phyloP scores from a whole-genome alignment of 1,140 invertebrate genomes.

The Maconellicoccus hirsutus region DNA sequence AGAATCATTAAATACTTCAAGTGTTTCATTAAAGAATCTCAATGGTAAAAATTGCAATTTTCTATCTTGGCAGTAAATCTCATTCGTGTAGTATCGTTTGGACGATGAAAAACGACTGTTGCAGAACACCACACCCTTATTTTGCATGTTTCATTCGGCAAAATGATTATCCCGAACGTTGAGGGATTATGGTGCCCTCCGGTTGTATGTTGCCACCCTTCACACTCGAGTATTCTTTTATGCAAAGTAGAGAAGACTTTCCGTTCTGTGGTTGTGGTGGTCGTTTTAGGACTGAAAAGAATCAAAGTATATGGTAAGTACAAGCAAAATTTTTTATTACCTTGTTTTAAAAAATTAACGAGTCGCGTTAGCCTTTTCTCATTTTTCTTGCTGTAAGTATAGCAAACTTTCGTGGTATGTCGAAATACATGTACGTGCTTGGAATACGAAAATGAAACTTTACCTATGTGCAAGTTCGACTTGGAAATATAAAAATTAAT shows the following conservation, averaged over 20 bases:
- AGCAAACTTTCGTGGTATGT: too few relatives aligned
- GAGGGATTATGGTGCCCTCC: background rate
- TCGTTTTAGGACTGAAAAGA: background rate
- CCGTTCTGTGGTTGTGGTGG: conserved; percentile 1
- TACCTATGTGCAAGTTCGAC: too few relatives aligned
- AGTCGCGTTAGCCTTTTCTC: too few relatives aligned
- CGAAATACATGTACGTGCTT: too few relatives aligned
- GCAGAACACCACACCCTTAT: conserved; percentile 18
- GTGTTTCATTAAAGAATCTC: background rate
- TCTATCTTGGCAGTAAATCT: background rate
- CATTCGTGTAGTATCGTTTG: background rate
- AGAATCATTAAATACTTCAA: too few relatives aligned
- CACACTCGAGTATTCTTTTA: conserved; percentile 8
- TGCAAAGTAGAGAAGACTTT: background rate
- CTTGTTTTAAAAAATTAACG: too few relatives aligned
- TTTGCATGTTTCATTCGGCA: conserved; percentile 21
- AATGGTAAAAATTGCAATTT: conserved; percentile 4
- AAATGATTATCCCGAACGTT: conserved; percentile 9
- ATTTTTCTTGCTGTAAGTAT: too few relatives aligned
- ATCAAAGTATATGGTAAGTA: too few relatives aligned
- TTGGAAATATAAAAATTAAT: too few relatives aligned
- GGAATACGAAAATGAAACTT: too few relatives aligned
- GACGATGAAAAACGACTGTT: conserved; percentile 12
- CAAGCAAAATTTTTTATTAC: too few relatives aligned
- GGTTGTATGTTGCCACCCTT: background rate